A percentile compares a stretch with the other conserved stretches of the same genome.
Evolutionary conservation across 2,797 vertebrate species (phyloP).

Genomic region (Sarcophilus harrisii): DNA sequence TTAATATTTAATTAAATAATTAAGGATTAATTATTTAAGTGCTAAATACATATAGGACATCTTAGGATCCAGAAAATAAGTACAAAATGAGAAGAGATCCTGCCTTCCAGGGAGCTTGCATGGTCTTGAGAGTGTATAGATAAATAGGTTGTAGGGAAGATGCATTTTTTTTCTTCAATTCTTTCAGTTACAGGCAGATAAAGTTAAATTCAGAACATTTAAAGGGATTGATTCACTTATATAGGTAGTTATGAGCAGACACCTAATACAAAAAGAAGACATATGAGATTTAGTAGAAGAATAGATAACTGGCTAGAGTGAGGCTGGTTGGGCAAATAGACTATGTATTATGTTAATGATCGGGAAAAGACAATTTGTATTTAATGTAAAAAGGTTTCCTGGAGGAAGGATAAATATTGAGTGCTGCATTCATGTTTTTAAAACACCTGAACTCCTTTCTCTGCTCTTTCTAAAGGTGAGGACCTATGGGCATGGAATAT

Average conservation of each 20-base stretch:
- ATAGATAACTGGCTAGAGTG: background rate
- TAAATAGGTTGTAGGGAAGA: background rate
- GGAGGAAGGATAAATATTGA: background rate
- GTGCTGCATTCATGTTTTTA: background rate
- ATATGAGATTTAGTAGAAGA: background rate
- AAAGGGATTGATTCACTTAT: background rate
- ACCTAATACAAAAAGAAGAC: background rate
- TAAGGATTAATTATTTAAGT: background rate
- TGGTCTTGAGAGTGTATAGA: background rate
- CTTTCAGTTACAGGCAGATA: background rate
- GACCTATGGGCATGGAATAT: background rate
- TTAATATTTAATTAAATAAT: too few relatives aligned
- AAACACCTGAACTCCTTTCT: background rate
- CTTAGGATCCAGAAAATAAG: background rate
- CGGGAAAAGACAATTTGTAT: background rate
- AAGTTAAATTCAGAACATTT: background rate
- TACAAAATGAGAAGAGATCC: background rate
- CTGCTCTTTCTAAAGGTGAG: background rate
- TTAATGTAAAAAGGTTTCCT: background rate
- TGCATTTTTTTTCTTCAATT: background rate
- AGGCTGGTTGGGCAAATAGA: background rate
- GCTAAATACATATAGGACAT: background rate
- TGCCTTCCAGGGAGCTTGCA: background rate
- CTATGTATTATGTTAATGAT: background rate
- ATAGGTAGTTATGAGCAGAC: background rate